phyloP scores from a whole-genome alignment of 2,113 vertebrate genomes.

The Leuciscus idus region DNA sequence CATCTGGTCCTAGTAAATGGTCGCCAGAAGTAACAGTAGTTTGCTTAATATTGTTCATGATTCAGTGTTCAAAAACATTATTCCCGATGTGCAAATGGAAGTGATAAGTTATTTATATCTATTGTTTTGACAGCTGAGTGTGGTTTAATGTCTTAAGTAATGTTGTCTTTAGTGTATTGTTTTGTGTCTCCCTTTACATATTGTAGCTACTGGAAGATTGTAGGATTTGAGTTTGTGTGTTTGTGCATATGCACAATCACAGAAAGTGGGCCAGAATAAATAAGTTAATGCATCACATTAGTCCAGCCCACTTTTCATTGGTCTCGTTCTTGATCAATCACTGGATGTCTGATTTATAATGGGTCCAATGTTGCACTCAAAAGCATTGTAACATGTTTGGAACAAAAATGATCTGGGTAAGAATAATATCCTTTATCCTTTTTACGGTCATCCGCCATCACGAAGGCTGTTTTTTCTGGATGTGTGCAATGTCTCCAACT shows the following conservation, averaged over 20 bases:
- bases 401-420: constrained; percentile 15
- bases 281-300: constrained; percentile 68
- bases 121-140: constrained; percentile 76
- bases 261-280: constrained; percentile 53
- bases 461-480: constrained; percentile 13
- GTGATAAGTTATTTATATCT: constrained; percentile 75
- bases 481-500: neutral
- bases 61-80: constrained; percentile 59
- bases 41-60: constrained; percentile 22
- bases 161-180: constrained; percentile 78
- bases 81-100: constrained; percentile 15
- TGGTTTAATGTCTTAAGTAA: constrained; percentile 77
- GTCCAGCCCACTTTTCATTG: constrained; percentile 65
- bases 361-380: constrained; percentile 10
- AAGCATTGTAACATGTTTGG: neutral
- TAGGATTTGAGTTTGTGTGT: constrained; percentile 71
- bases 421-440: neutral
- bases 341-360: neutral
- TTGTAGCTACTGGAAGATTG: constrained; percentile 74
- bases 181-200: constrained; percentile 75
- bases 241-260: constrained; percentile 63
- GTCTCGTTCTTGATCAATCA: constrained; percentile 54
- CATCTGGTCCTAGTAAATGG: neutral
- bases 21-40: constrained; percentile 13
- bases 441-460: neutral